phyloP scores from a whole-genome alignment of 1,140 invertebrate genomes.

The Palaemon carinicauda region DNA sequence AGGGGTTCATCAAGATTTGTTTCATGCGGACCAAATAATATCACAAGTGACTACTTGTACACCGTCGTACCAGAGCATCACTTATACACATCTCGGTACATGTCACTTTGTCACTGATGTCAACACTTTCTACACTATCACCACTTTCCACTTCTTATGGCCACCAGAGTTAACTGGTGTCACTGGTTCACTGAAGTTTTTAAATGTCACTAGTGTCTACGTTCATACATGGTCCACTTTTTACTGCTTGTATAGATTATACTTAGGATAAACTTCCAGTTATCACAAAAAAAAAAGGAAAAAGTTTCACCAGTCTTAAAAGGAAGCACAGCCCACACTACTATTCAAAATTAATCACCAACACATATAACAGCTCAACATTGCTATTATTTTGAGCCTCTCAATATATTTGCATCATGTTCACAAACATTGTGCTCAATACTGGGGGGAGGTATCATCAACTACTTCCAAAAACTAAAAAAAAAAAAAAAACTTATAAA shows the following conservation, averaged over 20 bases:
- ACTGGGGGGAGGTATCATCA: too few species aligned
- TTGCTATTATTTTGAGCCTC: too few species aligned
- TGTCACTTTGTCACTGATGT: neutral
- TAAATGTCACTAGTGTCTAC: slow-evolving; percentile 23
- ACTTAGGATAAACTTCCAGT: slow-evolving; percentile 15
- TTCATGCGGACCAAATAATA: neutral
- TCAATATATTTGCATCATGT: too few species aligned
- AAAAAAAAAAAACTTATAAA: too few species aligned
- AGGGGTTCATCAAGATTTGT: too few species aligned
- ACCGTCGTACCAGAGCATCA: neutral
- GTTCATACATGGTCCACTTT: slow-evolving; percentile 12
- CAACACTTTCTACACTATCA: neutral
- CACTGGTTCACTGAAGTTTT: neutral
- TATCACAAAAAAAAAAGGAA: neutral
- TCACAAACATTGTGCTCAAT: too few species aligned
- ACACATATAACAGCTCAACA: neutral
- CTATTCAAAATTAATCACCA: slow-evolving; percentile 19
- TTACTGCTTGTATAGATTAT: slow-evolving; percentile 15
- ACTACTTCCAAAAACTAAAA: too few species aligned
- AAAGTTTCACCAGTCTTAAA: slow-evolving; percentile 33
- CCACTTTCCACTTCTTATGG: neutral
- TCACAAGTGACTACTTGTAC: neutral
- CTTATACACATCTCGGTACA: neutral
- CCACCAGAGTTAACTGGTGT: slow-evolving; percentile 2
- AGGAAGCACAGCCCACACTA: slow-evolving; percentile 3